Percentiles rank a stretch among this genome's conserved stretches.
These are phyloP conservation scores for Phaethornis superciliosus DNA, from an alignment of 2,113 vertebrate genomes.

Conservation along the genomic window DNA sequence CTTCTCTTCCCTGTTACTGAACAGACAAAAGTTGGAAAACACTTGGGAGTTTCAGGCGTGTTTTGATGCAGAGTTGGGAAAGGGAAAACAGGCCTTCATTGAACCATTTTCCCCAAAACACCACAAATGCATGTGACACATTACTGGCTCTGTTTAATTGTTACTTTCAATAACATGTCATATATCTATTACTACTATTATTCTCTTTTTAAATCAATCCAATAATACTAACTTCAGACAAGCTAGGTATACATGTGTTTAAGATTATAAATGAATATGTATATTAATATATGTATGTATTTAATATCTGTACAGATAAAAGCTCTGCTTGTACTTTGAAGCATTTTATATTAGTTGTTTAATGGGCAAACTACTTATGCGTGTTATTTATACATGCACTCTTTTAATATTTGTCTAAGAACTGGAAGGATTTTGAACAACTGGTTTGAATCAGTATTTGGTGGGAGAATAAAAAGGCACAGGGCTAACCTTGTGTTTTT, in stretches of 20 bases:
- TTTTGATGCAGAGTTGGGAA: neutral
- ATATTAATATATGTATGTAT: neutral
- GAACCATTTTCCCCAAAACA: neutral
- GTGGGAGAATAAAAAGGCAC: neutral
- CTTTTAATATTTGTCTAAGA: neutral
- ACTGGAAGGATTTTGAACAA: neutral
- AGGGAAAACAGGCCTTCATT: neutral
- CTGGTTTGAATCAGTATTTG: neutral
- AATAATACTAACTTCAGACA: neutral
- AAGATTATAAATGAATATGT: neutral
- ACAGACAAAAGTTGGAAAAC: conserved; percentile 4
- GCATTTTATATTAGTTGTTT: neutral
- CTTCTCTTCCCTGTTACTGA: conserved; percentile 17
- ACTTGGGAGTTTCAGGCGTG: neutral
- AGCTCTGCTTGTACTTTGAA: neutral
- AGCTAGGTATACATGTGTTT: neutral
- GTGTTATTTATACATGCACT: neutral
- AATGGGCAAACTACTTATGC: neutral
- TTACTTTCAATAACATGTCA: neutral
- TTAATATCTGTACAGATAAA: neutral
- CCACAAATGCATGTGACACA: neutral
- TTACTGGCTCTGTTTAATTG: neutral
- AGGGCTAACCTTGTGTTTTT: neutral
- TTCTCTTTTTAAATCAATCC: neutral
- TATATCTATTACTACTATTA: neutral